Percentiles rank a stretch among this genome's conserved stretches.
phyloP scores from a whole-genome alignment of 1,140 invertebrate species.

The Phortica variegata region DNA sequence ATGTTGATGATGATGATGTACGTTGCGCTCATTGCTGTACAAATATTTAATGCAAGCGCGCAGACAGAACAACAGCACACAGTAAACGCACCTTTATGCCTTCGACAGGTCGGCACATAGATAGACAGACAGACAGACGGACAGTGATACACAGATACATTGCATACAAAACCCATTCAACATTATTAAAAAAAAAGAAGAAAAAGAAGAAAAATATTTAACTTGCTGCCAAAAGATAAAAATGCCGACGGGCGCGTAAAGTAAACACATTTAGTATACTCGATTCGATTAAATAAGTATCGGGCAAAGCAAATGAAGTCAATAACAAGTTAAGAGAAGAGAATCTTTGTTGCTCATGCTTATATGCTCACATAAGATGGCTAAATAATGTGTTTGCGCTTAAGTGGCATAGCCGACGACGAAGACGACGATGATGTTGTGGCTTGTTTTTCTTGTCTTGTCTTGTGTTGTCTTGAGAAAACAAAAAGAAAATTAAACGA shows the following conservation, averaged over 20 bases:
- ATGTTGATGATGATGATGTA: neutral
- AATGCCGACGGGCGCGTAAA: constrained; percentile 55
- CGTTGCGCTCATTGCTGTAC: constrained; percentile 8
- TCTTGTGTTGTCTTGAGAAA: too few relatives aligned
- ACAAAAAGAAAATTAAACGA: neutral
- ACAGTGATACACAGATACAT: too few relatives aligned
- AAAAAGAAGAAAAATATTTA: neutral
- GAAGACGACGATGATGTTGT: too few relatives aligned
- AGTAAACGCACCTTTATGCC: constrained; percentile 1
- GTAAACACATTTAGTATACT: constrained; percentile 37
- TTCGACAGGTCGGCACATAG: too few relatives aligned
- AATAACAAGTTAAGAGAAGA: neutral
- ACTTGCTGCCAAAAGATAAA: neutral
- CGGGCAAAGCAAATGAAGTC: neutral
- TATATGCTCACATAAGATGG: constrained; percentile 46
- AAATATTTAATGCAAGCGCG: constrained; percentile 13
- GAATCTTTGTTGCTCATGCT: constrained; percentile 20
- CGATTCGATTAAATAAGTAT: constrained; percentile 15
- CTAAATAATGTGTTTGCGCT: constrained; percentile 52
- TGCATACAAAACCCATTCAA: too few relatives aligned
- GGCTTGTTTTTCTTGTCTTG: too few relatives aligned
- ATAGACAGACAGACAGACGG: too few relatives aligned
- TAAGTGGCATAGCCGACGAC: constrained; percentile 34
- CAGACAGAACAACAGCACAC: constrained; percentile 15
- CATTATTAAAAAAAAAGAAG: neutral